phyloP scores from a whole-genome alignment of 2,113 vertebrate genomes.

The Tamias sibiricus region DNA sequence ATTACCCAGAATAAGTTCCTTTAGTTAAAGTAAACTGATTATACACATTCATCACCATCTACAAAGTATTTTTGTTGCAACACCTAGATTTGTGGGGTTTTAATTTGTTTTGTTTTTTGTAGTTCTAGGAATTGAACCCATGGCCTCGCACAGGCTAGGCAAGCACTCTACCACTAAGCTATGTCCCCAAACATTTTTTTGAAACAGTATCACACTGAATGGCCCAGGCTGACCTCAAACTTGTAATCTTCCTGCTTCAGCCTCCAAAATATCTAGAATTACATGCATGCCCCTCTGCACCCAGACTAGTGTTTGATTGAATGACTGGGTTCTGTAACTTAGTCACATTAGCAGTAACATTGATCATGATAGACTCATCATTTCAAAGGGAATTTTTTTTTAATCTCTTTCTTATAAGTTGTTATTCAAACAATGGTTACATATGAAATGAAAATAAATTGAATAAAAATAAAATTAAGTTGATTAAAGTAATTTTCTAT shows the following conservation, averaged over 20 bases:
- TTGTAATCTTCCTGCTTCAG: background rate
- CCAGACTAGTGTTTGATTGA: background rate
- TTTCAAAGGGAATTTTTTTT: background rate
- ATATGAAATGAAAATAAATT: background rate
- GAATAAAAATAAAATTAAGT: conserved; percentile 40
- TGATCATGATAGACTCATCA: background rate
- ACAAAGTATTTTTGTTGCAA: background rate
- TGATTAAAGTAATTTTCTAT: background rate
- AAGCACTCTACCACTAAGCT: background rate
- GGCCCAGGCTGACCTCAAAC: background rate
- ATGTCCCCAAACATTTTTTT: background rate
- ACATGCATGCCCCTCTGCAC: background rate
- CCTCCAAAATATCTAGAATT: background rate
- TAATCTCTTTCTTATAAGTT: background rate
- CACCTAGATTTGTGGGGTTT: background rate
- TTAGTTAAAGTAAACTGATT: background rate
- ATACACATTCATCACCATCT: background rate
- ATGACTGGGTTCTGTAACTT: background rate
- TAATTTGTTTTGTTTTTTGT: background rate
- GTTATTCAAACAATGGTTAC: background rate
- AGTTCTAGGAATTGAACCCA: background rate
- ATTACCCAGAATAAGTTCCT: background rate
- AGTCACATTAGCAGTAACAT: background rate
- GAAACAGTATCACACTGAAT: background rate
- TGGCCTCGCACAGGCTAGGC: background rate